Percentiles rank a stretch among this genome's conserved stretches.
phyloP scores from a whole-genome alignment of 2,888 invertebrate genomes.

The Oscheius onirici region DNA sequence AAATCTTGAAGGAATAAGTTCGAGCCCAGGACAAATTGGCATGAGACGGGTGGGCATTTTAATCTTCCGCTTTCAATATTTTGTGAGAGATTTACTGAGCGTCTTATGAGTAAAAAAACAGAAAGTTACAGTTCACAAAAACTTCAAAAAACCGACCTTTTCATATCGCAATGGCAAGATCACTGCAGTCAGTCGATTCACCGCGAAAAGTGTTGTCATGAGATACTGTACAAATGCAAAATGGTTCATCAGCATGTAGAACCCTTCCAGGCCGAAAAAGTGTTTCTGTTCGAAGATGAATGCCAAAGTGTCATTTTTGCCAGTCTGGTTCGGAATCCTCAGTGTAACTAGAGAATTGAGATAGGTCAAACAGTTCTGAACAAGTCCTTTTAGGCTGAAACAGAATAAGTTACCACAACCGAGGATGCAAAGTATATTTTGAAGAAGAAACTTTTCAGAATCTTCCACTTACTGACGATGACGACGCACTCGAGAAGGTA shows the following conservation, averaged over 20 bases:
- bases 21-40: too few relatives aligned
- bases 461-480: background rate
- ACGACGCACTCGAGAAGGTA: background rate
- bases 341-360: background rate
- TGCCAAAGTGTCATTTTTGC: background rate
- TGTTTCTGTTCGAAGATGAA: background rate
- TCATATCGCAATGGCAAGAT: background rate
- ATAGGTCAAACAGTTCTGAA: conserved; percentile 5
- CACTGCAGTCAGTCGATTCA: background rate
- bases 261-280: background rate
- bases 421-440: background rate
- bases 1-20: too few relatives aligned
- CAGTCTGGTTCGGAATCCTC: background rate
- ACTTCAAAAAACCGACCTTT: background rate
- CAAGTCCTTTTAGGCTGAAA: too few relatives aligned
- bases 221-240: conserved; percentile 1
- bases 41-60: too few relatives aligned
- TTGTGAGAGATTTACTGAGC: too few relatives aligned
- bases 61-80: too few relatives aligned
- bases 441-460: background rate
- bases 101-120: too few relatives aligned
- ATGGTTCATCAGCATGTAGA: background rate
- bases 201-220: background rate
- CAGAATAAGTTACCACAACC: background rate
- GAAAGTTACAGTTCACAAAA: too few relatives aligned